Evolutionary conservation across 2,888 invertebrate genomes (phyloP).

Genomic region (Drosophila anceps): DNA sequence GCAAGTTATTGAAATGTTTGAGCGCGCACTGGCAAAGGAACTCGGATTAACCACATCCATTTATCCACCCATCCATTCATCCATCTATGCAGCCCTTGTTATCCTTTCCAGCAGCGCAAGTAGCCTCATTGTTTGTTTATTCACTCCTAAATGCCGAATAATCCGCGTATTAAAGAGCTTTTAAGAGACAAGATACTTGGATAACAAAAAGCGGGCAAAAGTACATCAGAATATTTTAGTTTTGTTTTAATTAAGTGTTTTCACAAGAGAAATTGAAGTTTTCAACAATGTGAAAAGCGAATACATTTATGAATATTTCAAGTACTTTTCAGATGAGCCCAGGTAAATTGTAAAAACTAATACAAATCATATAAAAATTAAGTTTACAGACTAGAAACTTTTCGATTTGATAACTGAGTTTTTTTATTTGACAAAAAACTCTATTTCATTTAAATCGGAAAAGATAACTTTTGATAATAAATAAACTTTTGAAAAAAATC

Average conservation of each 20-base stretch:
- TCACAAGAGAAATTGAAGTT: neutral
- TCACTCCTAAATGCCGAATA: conserved; percentile 55
- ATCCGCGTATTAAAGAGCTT: conserved; percentile 32
- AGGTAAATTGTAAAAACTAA: too few relatives aligned
- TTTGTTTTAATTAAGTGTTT: neutral
- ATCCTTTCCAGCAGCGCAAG: conserved; percentile 27
- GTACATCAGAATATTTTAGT: neutral
- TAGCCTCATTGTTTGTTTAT: conserved; percentile 55
- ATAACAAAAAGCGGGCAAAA: neutral
- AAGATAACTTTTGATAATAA: too few relatives aligned
- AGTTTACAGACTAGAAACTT: too few relatives aligned
- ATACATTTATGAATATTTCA: neutral
- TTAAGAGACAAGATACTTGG: conserved; percentile 12
- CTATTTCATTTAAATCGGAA: too few relatives aligned
- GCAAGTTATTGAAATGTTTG: conserved; percentile 60
- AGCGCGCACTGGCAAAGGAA: conserved; percentile 38
- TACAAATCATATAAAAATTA: too few relatives aligned
- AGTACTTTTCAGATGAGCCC: neutral
- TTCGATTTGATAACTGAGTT: too few relatives aligned
- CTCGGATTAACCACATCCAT: conserved; percentile 36
- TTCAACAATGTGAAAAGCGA: neutral
- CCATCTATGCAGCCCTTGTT: conserved; percentile 41
- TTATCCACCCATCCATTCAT: neutral
- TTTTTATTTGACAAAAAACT: too few relatives aligned
- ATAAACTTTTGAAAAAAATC: too few relatives aligned